Percentiles rank a stretch among this genome's conserved stretches.
Conservation (phyloP, 2,888 invertebrate genomes). For the Leptothorax acervorum region DNA sequence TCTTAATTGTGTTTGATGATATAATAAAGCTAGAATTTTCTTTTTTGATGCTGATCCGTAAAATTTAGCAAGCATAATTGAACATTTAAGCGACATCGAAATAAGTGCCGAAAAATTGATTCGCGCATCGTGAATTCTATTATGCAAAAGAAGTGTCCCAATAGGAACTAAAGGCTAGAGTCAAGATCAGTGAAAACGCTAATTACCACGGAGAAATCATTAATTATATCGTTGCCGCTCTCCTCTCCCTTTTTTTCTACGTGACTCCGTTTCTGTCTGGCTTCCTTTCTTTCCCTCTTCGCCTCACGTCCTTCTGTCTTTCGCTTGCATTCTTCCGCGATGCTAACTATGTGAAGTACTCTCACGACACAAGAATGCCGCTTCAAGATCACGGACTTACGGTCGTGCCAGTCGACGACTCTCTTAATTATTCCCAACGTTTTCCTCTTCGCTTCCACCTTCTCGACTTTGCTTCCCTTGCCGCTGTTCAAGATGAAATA, state of each 20-base stretch:
- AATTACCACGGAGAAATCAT: constrained; percentile 80
- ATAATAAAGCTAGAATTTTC: not conserved
- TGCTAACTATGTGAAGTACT: constrained; percentile 81
- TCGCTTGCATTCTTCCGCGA: constrained; percentile 74
- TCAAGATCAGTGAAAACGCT: constrained; percentile 82
- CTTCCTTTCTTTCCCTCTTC: constrained; percentile 24
- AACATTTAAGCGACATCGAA: not conserved
- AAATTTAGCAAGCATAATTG: no score
- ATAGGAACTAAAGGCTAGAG: constrained; percentile 72
- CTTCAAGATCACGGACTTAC: constrained; percentile 76
- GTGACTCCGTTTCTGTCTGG: constrained; percentile 11
- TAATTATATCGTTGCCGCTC: constrained; percentile 75
- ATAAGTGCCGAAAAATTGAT: not conserved
- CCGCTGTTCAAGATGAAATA: constrained; percentile 28
- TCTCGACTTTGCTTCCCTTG: constrained; percentile 29
- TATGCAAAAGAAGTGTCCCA: constrained; percentile 68
- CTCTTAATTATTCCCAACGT: constrained; percentile 72
- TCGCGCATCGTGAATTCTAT: constrained; percentile 42
- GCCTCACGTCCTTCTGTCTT: constrained; percentile 57
- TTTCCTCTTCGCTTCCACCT: constrained; percentile 62
- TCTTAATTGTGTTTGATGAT: not conserved
- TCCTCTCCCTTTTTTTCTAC: constrained; percentile 42
- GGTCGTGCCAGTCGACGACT: constrained; percentile 67
- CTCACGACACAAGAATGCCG: constrained; percentile 76
- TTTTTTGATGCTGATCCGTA: not conserved